Conservation (phyloP, 1,140 invertebrate genomes). For the Sinella curviseta region DNA sequence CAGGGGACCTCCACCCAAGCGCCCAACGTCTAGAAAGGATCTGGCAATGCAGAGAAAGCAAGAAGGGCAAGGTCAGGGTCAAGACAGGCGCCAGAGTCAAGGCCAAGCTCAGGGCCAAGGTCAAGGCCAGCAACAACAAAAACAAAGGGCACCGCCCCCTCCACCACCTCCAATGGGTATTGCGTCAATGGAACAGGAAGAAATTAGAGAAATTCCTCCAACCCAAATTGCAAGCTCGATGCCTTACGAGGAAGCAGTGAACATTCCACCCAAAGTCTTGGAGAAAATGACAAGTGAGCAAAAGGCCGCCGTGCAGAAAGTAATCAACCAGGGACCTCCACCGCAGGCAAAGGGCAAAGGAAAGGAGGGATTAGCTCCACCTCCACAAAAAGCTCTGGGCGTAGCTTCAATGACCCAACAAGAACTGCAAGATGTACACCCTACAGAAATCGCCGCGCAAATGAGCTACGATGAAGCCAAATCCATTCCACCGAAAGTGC, state of each 20-base stretch:
- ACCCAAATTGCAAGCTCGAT: neutral
- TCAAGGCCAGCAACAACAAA: too few relatives aligned
- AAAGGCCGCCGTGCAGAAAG: neutral
- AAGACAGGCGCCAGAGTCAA: too few relatives aligned
- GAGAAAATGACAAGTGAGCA: neutral
- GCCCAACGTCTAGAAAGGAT: neutral
- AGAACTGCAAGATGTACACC: neutral
- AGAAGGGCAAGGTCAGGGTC: neutral
- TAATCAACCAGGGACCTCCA: neutral
- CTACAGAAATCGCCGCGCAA: neutral
- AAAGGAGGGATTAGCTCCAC: too few relatives aligned
- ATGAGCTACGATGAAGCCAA: neutral
- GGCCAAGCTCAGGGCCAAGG: too few relatives aligned
- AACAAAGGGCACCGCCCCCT: too few relatives aligned
- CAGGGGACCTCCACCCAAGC: neutral
- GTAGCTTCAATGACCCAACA: neutral
- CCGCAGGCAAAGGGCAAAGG: too few relatives aligned
- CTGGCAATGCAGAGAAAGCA: too few relatives aligned
- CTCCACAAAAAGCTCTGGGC: neutral
- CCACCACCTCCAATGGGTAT: constrained; percentile 8
- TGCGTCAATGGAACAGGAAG: neutral
- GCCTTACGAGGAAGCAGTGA: neutral
- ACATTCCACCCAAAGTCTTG: neutral
- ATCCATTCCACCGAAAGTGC: neutral
- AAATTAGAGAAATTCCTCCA: neutral